phyloP scores from a whole-genome alignment of 2,888 invertebrate species.

The Tetheella fluctuosa region DNA sequence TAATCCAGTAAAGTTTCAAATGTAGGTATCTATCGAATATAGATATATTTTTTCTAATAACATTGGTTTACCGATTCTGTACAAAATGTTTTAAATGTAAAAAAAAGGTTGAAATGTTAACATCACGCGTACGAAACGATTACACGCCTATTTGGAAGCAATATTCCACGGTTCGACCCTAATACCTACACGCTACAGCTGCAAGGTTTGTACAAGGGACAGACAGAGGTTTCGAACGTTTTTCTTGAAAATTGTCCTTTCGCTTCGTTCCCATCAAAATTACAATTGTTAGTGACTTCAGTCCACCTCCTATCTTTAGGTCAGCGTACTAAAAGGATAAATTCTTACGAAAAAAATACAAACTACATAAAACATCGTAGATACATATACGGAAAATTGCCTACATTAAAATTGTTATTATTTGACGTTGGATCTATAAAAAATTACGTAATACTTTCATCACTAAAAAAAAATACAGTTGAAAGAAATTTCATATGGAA shows the following conservation, averaged over 20 bases:
- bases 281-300: constrained; percentile 25
- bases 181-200: constrained; percentile 15
- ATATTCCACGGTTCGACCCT: constrained; percentile 22
- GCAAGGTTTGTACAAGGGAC: constrained; percentile 25
- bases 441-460: too few species aligned
- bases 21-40: too few species aligned
- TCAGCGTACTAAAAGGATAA: too few species aligned
- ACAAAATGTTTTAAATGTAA: constrained; percentile 21
- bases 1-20: too few species aligned
- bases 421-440: too few species aligned
- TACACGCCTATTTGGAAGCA: constrained; percentile 31
- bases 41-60: neutral
- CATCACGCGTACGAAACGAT: constrained; percentile 30
- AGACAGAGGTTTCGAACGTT: constrained; percentile 27
- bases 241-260: constrained; percentile 31
- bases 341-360: too few species aligned
- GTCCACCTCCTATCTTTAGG: neutral
- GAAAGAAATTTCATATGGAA: too few species aligned
- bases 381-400: too few species aligned
- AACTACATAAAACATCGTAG: too few species aligned
- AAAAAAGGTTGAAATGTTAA: constrained; percentile 23
- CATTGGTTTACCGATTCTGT: neutral
- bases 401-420: too few species aligned
- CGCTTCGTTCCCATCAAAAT: constrained; percentile 30
- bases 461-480: too few species aligned